phyloP scores from a whole-genome alignment of 2,797 vertebrate species.

The Chaetophractus vellerosus region DNA sequence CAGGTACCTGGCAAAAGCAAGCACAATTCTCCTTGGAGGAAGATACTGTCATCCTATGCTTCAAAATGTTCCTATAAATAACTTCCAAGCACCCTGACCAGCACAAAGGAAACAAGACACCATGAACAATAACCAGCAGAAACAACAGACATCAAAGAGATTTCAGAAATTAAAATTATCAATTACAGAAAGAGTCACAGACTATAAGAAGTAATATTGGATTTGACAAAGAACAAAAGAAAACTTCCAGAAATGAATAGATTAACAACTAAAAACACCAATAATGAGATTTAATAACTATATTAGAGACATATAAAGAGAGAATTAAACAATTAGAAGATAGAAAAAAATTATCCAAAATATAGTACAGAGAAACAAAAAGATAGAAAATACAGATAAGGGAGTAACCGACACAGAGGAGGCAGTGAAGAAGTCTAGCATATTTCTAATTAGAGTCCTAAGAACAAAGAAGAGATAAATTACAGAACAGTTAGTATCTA shows the following conservation, averaged over 20 bases:
- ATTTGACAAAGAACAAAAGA: constrained; percentile 40
- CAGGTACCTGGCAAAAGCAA: neutral
- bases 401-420: neutral
- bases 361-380: neutral
- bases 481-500: neutral
- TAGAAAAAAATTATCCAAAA: constrained; percentile 19
- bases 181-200: neutral
- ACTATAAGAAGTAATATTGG: neutral
- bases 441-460: neutral
- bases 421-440: neutral
- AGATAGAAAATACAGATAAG: constrained; percentile 5
- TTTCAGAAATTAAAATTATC: constrained; percentile 29
- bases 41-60: neutral
- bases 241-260: neutral
- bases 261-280: neutral
- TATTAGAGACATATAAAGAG: neutral
- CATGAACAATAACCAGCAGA: neutral
- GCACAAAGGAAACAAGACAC: constrained; percentile 21
- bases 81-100: neutral
- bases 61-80: neutral
- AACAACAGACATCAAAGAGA: neutral
- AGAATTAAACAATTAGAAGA: neutral
- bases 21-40: neutral
- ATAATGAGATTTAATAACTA: neutral
- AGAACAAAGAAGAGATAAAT: neutral